Base-by-base conservation (phyloP, 1,140 invertebrate genomes). In the Drosophila insularis region DNA sequence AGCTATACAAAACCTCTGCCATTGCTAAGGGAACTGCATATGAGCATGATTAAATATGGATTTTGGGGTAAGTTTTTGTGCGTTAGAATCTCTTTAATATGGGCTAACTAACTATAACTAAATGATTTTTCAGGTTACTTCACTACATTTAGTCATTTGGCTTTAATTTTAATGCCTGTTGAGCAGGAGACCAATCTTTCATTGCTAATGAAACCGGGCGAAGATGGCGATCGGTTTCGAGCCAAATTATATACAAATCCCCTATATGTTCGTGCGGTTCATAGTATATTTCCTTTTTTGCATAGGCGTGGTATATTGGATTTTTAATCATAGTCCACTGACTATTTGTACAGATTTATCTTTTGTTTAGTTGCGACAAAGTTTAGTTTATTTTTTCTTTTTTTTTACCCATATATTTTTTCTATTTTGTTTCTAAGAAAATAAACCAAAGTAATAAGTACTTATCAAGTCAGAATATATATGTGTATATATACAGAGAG, bases 231-330 rank as follows among this genome's bases (percentile, higher is more conserved):
- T 73, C 86, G 72, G 3, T 89, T 90, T 54, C 82, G 90, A 0
- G 35, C 69, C 7, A 89, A 86, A 35, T 77, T 87, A 37, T 91
- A 86, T 54, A 87, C 81, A 53, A 91, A 91, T 84, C 90, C 90
- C 7, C 56, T 90, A 0, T 91, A 91, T 58, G 81, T 90, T 0
- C 67, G 85, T 0, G 71, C 87, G 10, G 71, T 68, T 5, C 50
- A 82, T 2, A 87, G 74, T 53, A 91, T 91, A 74, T 84, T 91
- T 56, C 87, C 90, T 11, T 91, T 91, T 59, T 69, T 91, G 6
- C 66, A 74, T 62, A 67, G 86, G 50, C 74, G 90, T 39, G 90
- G 90, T 11, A 78, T 90, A 21, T 61, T 91, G 23, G 81, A 86
- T 53, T 86, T 86, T 65, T 82, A 46, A 64, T 14, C 21, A 4